Percentiles rank a stretch among this genome's conserved stretches.
phyloP scores from a whole-genome alignment of 2,888 invertebrate genomes.

The Diaprepes abbreviatus region DNA sequence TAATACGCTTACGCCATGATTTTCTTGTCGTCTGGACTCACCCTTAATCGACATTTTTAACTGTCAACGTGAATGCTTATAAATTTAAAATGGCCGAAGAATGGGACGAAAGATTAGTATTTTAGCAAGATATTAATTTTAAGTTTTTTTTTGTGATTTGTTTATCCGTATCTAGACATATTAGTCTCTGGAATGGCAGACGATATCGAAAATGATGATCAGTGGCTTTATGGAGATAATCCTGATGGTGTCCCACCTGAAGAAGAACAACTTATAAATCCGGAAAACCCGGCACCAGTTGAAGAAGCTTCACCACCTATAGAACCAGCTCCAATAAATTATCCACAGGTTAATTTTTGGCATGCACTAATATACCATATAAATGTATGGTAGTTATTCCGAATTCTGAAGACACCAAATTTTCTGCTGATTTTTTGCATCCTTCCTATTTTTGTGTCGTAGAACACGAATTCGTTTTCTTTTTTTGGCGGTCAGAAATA shows the following conservation, averaged over 20 bases:
- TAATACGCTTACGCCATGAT: no score
- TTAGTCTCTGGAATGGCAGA: constrained; percentile 61
- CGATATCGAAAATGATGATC: constrained; percentile 84
- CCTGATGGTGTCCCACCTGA: constrained; percentile 66
- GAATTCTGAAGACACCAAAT: no score
- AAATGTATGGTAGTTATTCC: no score
- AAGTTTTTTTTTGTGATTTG: background rate
- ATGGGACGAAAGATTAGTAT: background rate
- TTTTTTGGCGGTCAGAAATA: no score
- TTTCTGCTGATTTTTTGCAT: no score
- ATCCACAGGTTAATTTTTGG: constrained; percentile 28
- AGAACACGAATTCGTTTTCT: no score
- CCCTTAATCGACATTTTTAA: no score
- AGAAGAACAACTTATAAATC: constrained; percentile 25
- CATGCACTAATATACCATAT: no score
- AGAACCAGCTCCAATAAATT: constrained; percentile 42
- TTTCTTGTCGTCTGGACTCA: no score
- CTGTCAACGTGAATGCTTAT: background rate
- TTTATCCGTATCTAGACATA: background rate
- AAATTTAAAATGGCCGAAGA: constrained; percentile 4
- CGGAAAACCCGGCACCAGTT: constrained; percentile 50
- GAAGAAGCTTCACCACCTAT: constrained; percentile 40
- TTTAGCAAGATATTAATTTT: background rate
- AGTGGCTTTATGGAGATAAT: constrained; percentile 90
- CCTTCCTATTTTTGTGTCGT: no score